Conservation (phyloP, 2,797 vertebrate genomes). For the Myripristis murdjan region DNA sequence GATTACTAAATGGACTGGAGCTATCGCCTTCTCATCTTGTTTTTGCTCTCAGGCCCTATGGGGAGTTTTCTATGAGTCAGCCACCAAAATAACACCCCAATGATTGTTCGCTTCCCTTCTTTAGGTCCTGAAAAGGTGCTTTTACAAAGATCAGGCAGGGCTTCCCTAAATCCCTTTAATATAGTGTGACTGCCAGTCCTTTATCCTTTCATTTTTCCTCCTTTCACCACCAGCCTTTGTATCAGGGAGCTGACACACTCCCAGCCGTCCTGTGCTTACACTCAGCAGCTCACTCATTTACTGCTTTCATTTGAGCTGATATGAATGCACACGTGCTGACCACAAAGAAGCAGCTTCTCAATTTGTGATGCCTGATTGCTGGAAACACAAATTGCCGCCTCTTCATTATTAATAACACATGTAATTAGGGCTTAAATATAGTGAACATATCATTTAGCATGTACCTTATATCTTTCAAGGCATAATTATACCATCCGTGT, state of each 20-base stretch:
- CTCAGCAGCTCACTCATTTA: constrained; percentile 16
- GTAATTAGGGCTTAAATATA: constrained; percentile 26
- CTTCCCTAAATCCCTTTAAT: constrained; percentile 57
- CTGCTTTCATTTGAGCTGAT: constrained; percentile 33
- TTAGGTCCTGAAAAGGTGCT: constrained; percentile 43
- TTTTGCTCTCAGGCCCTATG: constrained; percentile 37
- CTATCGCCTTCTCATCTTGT: constrained; percentile 56
- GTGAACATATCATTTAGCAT: background rate
- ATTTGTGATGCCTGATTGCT: background rate
- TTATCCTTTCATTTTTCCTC: constrained; percentile 35
- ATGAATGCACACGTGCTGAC: constrained; percentile 8
- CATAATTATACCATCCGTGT: background rate
- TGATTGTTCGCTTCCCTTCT: constrained; percentile 39
- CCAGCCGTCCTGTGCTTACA: constrained; percentile 25
- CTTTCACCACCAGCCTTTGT: constrained; percentile 34
- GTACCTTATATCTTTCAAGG: background rate
- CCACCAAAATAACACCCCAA: constrained; percentile 51
- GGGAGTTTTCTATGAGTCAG: constrained; percentile 44
- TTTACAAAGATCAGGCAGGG: constrained; percentile 54
- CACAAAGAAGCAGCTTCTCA: constrained; percentile 22
- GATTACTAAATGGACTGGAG: constrained; percentile 59
- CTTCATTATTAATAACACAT: constrained; percentile 12
- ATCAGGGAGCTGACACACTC: constrained; percentile 39
- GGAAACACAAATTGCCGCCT: constrained; percentile 2
- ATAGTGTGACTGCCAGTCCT: constrained; percentile 39